A percentile compares a stretch with the other conserved stretches of the same genome.
Conservation (phyloP, 2,797 vertebrate genomes). For the Rhinichthys osculus region DNA sequence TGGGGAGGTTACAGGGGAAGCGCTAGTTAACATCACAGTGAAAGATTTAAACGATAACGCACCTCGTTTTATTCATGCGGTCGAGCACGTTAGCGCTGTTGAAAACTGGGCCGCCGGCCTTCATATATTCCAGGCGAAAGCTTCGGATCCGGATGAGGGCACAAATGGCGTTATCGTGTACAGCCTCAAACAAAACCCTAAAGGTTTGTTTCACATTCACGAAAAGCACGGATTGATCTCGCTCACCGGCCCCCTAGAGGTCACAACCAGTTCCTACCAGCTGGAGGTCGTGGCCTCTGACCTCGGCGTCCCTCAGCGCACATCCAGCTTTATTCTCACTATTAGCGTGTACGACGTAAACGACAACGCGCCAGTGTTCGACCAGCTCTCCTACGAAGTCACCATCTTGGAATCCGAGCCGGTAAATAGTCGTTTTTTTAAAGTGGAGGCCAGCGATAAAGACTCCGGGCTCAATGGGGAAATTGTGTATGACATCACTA, state of each 20-base stretch:
- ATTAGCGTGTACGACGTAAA: slow-evolving; percentile 96
- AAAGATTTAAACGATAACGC: slow-evolving; percentile 97
- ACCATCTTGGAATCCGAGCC: slow-evolving; percentile 91
- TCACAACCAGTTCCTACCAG: slow-evolving; percentile 90
- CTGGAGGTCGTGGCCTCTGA: slow-evolving; percentile 91
- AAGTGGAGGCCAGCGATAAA: slow-evolving; percentile 91
- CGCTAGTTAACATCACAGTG: slow-evolving; percentile 92
- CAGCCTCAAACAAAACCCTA: slow-evolving; percentile 92
- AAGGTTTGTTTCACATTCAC: slow-evolving; percentile 87
- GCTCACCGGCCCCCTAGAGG: slow-evolving; percentile 86
- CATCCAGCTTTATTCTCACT: slow-evolving; percentile 88
- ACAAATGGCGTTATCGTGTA: slow-evolving; percentile 89
- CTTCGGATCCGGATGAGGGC: slow-evolving; percentile 92
- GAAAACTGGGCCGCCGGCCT: slow-evolving; percentile 97
- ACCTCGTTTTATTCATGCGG: slow-evolving; percentile 87
- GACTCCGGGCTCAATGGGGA: slow-evolving; percentile 95
- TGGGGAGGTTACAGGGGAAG: slow-evolving; percentile 89
- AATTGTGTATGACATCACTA: slow-evolving; percentile 89
- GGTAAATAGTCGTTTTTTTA: slow-evolving; percentile 96
- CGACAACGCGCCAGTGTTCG: slow-evolving; percentile 93
- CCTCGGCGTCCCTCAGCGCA: slow-evolving; percentile 88
- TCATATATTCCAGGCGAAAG: slow-evolving; percentile 92
- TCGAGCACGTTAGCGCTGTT: slow-evolving; percentile 92
- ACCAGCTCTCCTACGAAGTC: slow-evolving; percentile 96
- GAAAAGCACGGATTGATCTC: slow-evolving; percentile 89